Conservation (phyloP, 2,113 vertebrate genomes). For the Garra rufa region DNA sequence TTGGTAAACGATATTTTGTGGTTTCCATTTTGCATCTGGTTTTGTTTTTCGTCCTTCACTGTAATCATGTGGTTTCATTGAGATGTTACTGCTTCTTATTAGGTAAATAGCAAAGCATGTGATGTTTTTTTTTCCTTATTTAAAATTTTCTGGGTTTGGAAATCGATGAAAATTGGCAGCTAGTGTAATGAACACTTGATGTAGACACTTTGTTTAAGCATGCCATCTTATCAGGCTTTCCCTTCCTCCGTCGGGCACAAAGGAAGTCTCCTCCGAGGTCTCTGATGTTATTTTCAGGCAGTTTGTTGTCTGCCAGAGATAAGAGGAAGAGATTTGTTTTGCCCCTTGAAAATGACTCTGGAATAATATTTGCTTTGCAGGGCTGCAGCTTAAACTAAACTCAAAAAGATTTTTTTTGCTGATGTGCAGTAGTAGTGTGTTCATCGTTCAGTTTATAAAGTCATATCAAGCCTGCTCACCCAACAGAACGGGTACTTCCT, state of each 20-base stretch:
- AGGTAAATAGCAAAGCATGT: constrained; percentile 3
- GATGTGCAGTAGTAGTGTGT: not conserved
- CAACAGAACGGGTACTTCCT: constrained; percentile 9
- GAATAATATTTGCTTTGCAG: not conserved
- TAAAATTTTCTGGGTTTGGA: not conserved
- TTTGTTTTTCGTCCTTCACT: not conserved
- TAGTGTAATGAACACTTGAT: not conserved
- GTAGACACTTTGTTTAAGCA: not conserved
- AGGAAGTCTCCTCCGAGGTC: constrained; percentile 69
- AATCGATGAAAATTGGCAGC: not conserved
- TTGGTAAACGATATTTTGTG: constrained; percentile 26
- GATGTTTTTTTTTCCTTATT: not conserved
- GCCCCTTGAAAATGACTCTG: constrained; percentile 36
- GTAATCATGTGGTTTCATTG: constrained; percentile 23
- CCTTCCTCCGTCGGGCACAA: constrained; percentile 45
- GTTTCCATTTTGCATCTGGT: constrained; percentile 24
- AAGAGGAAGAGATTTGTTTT: constrained; percentile 58
- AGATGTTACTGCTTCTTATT: constrained; percentile 7
- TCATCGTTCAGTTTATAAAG: not conserved
- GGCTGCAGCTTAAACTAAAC: not conserved
- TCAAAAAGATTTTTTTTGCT: not conserved
- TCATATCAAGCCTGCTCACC: not conserved
- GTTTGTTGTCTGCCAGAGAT: constrained; percentile 70
- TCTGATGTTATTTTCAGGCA: constrained; percentile 74
- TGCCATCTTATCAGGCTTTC: constrained; percentile 29